Base-by-base conservation (phyloP, 2,797 vertebrate genomes). In the Xenopus petersii region DNA sequence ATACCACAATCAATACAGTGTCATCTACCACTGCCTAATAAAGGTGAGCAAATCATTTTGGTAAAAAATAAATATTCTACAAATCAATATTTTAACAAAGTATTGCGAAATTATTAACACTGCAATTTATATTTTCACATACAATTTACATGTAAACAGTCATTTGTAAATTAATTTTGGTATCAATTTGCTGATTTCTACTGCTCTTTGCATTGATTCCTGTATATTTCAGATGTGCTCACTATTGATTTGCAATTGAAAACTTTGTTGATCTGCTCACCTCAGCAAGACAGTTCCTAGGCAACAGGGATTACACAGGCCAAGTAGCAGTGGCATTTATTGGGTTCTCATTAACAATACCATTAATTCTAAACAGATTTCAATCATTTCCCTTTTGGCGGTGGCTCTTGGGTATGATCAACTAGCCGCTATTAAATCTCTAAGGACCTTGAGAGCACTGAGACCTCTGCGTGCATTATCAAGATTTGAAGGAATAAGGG, bases 401-500 rank as follows among this genome's bases (percentile, higher is more conserved):
- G 77, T 70, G 13, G 71, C 77, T 46, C 47, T 79, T 48, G 71
- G 72, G 13, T 79, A 79, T 74, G 77, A 79, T 74, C 67, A 79
- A 70, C 77, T 79, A 79, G 72, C 17, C 33, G 71, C 77, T 70
- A 79, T 79, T 79, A 79, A 79, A 64, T 79, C 77, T 74, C 77
- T 79, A 79, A 79, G 98, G 86, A 99, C 98, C 2, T 89, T 99
- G 74, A 88, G 98, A 91, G 96, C 97, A 81, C 90, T 99, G 85
- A 92, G 98, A 89, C 98, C 98, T 46, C 88, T 99, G 77, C 94
- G 98, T 88, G 97, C 98, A 72, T 89, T 99, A 88, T 98, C 98
- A 69, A 92, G 98, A 49, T 99, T 99, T 80, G 98, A 99, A 89
- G 98, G 98, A 87, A 99, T 99, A 95, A 94, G 96, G 94, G 98